Percentiles rank a stretch among this genome's conserved stretches.
phyloP scores from a whole-genome alignment of 2,797 vertebrate species.

The Cirrhinus molitorella region DNA sequence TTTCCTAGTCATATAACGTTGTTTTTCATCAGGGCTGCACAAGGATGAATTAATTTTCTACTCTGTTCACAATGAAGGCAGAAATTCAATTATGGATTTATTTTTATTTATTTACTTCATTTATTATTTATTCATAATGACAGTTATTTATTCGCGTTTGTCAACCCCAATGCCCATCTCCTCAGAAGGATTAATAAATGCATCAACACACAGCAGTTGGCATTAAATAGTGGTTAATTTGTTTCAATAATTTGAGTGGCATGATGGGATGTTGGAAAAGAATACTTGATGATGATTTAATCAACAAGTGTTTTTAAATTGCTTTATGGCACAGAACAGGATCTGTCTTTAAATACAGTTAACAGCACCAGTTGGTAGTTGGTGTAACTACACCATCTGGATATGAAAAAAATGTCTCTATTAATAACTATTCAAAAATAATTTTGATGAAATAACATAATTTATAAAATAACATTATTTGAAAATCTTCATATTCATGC shows the following conservation, averaged over 20 bases:
- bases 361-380: no score
- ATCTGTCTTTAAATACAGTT: no score
- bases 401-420: no score
- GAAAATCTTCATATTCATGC: no score
- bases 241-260: conserved; percentile 24
- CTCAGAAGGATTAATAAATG: conserved; percentile 1
- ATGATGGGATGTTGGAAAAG: neutral
- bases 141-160: conserved; percentile 20
- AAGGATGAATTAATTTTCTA: neutral
- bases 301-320: neutral
- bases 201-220: conserved; percentile 6
- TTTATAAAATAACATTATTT: no score
- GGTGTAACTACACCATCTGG: no score
- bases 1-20: neutral
- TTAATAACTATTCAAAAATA: no score
- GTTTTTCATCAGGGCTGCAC: neutral
- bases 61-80: conserved; percentile 6
- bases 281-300: neutral
- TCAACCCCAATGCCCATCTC: neutral
- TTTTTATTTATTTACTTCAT: conserved; percentile 20
- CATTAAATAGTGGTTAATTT: conserved; percentile 11
- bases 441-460: no score
- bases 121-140: conserved; percentile 29
- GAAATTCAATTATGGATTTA: conserved; percentile 1
- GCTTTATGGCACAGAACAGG: neutral